Evolutionary conservation across 2,797 vertebrate genomes (phyloP), one percentile per base, ranked within the genome.

Genomic region (Rousettus madagascariensis): DNA sequence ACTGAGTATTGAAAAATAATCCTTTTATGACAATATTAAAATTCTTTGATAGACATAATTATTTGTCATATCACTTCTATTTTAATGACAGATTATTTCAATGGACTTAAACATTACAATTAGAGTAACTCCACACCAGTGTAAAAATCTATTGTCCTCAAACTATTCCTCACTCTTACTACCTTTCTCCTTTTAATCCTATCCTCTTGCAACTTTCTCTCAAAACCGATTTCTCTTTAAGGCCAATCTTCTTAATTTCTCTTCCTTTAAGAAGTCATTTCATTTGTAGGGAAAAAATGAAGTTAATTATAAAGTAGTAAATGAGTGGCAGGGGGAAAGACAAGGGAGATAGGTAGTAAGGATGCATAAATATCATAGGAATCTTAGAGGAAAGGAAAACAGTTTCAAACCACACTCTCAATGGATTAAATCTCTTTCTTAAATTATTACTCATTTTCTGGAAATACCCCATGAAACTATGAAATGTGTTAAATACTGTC

Each of bases 361-460:
- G 28, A 87, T 83, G 8, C 17, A 57, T 66, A 84, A 83, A 92
- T 75, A 19, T 61, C 43, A 85, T 13, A 88, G 49, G 53, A 80
- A 75, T 87, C 83, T 82, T 59, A 72, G 8, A 69, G 26, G 51
- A 94, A 84, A 57, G 20, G 30, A 71, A 93, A 80, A 82, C 2
- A 86, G 59, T 93, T 69, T 84, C 24, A 6, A 96, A 53, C 15
- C 41, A 79, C 46, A 80, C 15, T 72, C 61, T 63, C 8, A 93
- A 80, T 17, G 82, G n/a, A 91, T 80, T 66, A 93, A 89, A 71
- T 55, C 11, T 78, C 33, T 91, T 78, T 94, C 83, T 79, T 82
- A 94, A 95, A 53, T 75, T 20, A 80, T 43, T 80, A 38, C 41
- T 90, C 24, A 63, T 66, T 89, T 96, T 94, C 65, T 94, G 43